These are phyloP conservation scores for Anthopleura sola DNA, from an alignment of 64 coral and sea anemone species.

Conservation along the genomic window DNA sequence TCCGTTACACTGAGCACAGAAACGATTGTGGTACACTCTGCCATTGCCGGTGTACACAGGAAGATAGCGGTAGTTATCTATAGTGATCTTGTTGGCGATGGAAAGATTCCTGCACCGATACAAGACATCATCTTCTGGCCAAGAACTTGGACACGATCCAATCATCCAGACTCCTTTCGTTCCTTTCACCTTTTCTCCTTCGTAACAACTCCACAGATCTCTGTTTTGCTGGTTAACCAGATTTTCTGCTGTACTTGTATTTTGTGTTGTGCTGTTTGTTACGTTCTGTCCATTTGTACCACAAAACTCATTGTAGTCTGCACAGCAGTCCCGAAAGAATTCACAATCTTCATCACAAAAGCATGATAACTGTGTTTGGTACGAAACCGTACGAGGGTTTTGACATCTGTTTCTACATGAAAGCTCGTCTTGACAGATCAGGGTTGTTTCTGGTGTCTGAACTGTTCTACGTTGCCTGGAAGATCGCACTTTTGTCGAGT, in stretches of 20 bases:
- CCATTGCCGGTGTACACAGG: conserved; percentile 23
- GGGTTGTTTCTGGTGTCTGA: neutral
- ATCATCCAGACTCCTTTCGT: conserved; percentile 9
- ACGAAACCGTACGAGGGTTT: neutral
- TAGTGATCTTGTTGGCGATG: neutral
- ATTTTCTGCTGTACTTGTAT: neutral
- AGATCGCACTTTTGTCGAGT: neutral
- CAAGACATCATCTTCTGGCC: conserved; percentile 3
- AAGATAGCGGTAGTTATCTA: conserved; percentile 18
- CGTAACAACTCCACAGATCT: neutral
- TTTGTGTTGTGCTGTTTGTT: neutral
- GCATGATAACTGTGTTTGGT: neutral
- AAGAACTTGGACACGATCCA: conserved; percentile 9
- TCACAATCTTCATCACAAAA: neutral
- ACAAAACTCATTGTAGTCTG: neutral
- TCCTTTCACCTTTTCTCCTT: neutral
- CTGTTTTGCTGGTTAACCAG: neutral
- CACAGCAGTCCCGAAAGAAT: neutral
- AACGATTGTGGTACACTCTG: conserved; percentile 16
- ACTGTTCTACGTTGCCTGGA: neutral
- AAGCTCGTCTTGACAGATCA: neutral
- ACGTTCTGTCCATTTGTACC: neutral
- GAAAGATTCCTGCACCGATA: neutral
- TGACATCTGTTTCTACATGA: conserved; percentile 5
- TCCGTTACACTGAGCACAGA: conserved; percentile 23